Conservation (phyloP, 2,797 vertebrate genomes). For the Clarias fuscus region DNA sequence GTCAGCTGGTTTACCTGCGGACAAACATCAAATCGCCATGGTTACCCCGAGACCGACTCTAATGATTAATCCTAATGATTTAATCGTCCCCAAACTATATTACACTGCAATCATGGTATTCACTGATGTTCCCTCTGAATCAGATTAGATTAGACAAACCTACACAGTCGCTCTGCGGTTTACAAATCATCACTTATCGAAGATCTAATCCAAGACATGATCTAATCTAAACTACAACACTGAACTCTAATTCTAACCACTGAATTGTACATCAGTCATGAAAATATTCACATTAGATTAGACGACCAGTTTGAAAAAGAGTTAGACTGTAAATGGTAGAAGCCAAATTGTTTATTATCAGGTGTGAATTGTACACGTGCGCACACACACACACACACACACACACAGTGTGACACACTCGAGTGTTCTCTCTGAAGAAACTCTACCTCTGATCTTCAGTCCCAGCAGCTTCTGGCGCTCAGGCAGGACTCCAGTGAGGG, state of each 20-base stretch:
- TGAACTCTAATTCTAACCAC: too few species aligned
- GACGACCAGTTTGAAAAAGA: neutral
- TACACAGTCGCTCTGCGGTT: neutral
- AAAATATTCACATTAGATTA: neutral
- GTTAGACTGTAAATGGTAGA: neutral
- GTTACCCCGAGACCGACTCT: neutral
- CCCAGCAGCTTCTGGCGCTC: slow-evolving; percentile 96
- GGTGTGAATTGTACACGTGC: neutral
- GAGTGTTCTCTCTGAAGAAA: neutral
- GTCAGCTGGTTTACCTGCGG: slow-evolving; percentile 92
- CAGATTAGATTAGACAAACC: neutral
- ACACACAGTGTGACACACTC: too few species aligned
- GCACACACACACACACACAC: too few species aligned
- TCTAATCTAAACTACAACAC: neutral
- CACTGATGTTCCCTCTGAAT: neutral
- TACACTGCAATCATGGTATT: neutral
- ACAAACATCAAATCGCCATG: neutral
- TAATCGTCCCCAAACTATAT: neutral
- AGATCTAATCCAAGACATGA: neutral
- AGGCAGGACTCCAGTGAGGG: slow-evolving; percentile 93
- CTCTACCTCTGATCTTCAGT: slow-evolving; percentile 96
- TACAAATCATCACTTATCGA: neutral
- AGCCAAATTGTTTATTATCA: neutral
- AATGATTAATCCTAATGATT: neutral
- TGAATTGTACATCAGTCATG: neutral